Evolutionary conservation across 2,888 invertebrate species (phyloP), one percentile per base, ranked within the genome.

Genomic region (Cosmia pyralina): DNA sequence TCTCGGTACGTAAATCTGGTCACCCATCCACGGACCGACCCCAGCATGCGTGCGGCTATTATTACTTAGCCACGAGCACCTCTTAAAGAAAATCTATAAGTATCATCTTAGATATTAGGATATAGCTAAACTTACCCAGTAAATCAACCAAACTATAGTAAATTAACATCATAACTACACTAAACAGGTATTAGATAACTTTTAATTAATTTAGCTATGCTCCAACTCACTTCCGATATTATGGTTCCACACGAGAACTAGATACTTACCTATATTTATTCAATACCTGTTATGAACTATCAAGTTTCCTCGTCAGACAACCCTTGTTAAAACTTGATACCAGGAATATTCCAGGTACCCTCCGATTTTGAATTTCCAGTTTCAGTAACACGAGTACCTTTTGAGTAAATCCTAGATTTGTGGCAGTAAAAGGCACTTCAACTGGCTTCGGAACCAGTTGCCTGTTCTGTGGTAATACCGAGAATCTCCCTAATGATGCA

Each of bases 301-400:
- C 63, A 28, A 72, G 46, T 57, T 78, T 0, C 80, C 60, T 64
- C 63, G 71, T 64, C 73, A 64, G 70, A 71, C 64, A 72, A 10
- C 64, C 72, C 85, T 90, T 85, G 87, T 88, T 89, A 90, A 85
- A 89, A 90, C 87, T 90, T 87, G 69, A 71, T 69, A 76, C 44
- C 34, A 52, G 55, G 50, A 46, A 58, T 58, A 76, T 68, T 58
- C 66, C 6, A 67, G 66, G 58, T 77, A 72, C 63, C 55, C 52
- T 72, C 68, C 77, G 76, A 83, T 83, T 85, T 84, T 69, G 71
- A 79, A 81, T 82, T 79, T 82, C 82, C 75, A 85, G 85, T 79
- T 83, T 76, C 59, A 53, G 63, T 77, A 71, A 81, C 77, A 53
- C 6, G 75, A 81, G 65, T 74, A 72, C 3, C 28, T 28, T 2